Base-by-base conservation (phyloP, 2,888 invertebrate genomes). In the Dromius quadrimaculatus region DNA sequence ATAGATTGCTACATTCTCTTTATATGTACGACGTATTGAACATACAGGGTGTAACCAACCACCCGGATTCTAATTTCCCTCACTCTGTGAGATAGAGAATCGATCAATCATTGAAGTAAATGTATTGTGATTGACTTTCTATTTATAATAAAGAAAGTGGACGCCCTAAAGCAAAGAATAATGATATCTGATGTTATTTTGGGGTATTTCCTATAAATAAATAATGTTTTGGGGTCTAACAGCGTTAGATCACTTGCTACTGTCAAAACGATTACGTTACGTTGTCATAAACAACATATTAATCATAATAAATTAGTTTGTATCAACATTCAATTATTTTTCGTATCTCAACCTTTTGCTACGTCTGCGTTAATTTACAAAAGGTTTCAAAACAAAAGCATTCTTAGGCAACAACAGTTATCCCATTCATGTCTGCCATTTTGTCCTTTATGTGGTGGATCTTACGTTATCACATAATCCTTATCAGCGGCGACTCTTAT, bases 401-500 rank as follows among this genome's bases (percentile, higher is more conserved):
- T 19, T 15, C 41, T 41, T 41, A 15, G 15, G 41, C 15, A 15
- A 8, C 36, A 9, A 41, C 41, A 41, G 41, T 15, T 28, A 54
- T 23, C 28, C 50, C 13, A 47, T 54, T 28, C 28, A 15, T 32
- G 8, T 2, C 15, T 17, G 50, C 50, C 50, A 54, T 54, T 54
- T 54, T 54, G 28, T 54, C 15, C 28, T 23, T 13, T 17, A 20
- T 47, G 20, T 20, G 47, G 47, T 47, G n/a, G 47, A 47, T 47
- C 47, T 47, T 5, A 2, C 8, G 36, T 36, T 41, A 6, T 54
- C 28, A 54, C 50, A 1, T 6, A 1, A 5, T 13, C 15, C 15
- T 8, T 54, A 54, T 54, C 50, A 54, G 59, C 59, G 59, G 59
- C 59, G 36, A 59, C 59, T 36, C 59, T 36, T 36, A 59, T 59